Base-by-base conservation (phyloP, 2,888 invertebrate genomes). In the Penaeus monodon region DNA sequence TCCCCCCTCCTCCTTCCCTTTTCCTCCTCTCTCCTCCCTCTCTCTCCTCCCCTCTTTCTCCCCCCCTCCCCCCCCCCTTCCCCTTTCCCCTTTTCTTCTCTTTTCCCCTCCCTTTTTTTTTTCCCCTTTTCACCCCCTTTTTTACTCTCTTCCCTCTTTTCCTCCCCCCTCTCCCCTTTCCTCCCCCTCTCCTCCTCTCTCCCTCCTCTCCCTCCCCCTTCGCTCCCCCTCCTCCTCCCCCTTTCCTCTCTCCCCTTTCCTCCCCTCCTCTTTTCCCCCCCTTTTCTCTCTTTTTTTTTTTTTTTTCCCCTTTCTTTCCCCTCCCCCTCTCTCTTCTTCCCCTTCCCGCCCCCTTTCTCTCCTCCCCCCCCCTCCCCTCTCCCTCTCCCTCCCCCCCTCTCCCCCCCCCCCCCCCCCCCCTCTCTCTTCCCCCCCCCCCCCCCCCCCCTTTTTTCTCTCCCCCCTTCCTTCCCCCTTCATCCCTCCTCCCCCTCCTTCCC, bases 151-250 rank as follows among this genome's bases (percentile, higher is more conserved):
- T 77, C 44, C 2, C 44, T 49, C 38, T 20, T 57, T n/a, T 4
- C 6, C 20, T n/a, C 17, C 4, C 33, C 3, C 3, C 3, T 3
- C 3, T 3, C 3, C 33, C 3, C 33, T 33, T 3, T 33, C 33
- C 3, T 3, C 3, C 33, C 3, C 33, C 3, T 3, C 3, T 3
- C 3, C 33, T 33, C 33, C 3, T 3, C 3, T 3, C 3, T 3
- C 3, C 33, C 3, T 3, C 3, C 33, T 33, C 33, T 33, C 33
- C 3, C 33, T 33, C n/a, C 57, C 27, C 4, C 79, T 38, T 2
- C n/a, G n/a, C n/a, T n/a, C 10, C 77, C 10, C 77, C 10, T 57
- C 7, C 77, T 77, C 44, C 1, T 4, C 2, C 27, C 2, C 74
- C 2, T 7, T 2, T 2, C 1, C 33, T 73, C 74, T 73, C 74